Evolutionary conservation across 2,888 invertebrate species (phyloP), one percentile per base, ranked within the genome.

Genomic region (Pristionchus maxplancki): DNA sequence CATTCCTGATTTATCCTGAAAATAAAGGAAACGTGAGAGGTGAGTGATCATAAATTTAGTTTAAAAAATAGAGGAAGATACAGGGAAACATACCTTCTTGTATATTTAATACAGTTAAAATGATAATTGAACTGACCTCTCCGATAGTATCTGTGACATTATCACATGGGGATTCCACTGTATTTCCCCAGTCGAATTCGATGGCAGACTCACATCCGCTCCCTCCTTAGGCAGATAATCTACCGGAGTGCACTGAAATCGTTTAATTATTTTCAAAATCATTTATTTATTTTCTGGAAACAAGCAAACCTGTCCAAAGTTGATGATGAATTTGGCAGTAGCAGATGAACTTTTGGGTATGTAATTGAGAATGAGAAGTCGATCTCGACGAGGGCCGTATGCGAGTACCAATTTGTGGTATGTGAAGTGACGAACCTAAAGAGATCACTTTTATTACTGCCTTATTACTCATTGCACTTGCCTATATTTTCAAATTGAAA

Each of bases 381-480:
- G 90, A 81, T 94, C 93, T 6, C 93, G 88, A 1, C 90, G 87
- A 13, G 90, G 90, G 48, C 98, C 98, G 95, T 98, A 98, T 2
- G 97, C 97, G 86, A 99, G 95, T 83, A 97, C 96, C 88, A 99
- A 96, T 95, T 97, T 97, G 90, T 97, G 97, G 95, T 98, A 99
- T 93, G 97, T 97, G 95, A 97, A 99, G 0, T 97, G 97, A 92
- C 97, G 97, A 87, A 99, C 96, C 93, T 97, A 88, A 24, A 28
- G 28, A 31, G n/a, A n/a, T n/a, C n/a, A n/a, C n/a, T n/a, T n/a
- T n/a, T n/a, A n/a, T n/a, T n/a, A n/a, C n/a, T n/a, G n/a, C n/a
- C n/a, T n/a, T 4, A 67, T 67, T 34, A n/a, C n/a, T n/a, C 50
- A 81, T 67, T 44, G 1, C 8, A 24, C n/a, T 17, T 20, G 11